Base-by-base conservation (phyloP, 2,888 invertebrate genomes). In the Zele albiditarsus region DNA sequence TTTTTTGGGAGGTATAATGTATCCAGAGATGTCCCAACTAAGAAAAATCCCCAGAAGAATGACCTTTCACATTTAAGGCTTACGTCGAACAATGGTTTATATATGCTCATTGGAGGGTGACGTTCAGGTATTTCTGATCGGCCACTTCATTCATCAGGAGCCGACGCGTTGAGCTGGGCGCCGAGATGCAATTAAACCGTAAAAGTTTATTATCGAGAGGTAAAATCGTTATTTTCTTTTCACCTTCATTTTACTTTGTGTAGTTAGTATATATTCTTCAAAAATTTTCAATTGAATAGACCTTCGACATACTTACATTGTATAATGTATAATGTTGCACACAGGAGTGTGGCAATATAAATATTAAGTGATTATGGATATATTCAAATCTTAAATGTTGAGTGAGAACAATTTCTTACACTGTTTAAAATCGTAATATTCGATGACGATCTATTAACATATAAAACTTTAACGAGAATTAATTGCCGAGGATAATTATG, bases 401-500 rank as follows among this genome's bases (percentile, higher is more conserved):
- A 12, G 10, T 12, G 38, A 38, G 12, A 12, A 6, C 0, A 38
- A 12, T 0, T 38, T 12, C 12, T 38, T 46, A 46, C 1, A 5
- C 5, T 53, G 53, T 53, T 20, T 20, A 2, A 53, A 53, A 20
- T 53, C 2, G 23, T 53, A 6, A 23, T 53, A 6, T 23, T 53
- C 53, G 20, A 53, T 53, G 28, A 20, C 78, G 78, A 74, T 72
- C 77, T 77, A 82, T 82, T 82, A 82, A 80, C 80, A 82, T 82
- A 82, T 81, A 80, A 82, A 78, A 82, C 76, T 74, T 75, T 80
- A 82, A 82, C 81, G 80, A 81, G 79, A 79, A 70, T 76, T 75
- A 66, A 53, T 53, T 53, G 20, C 53, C 53, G 20, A 20, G 20
- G 23, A 53, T 53, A 53, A 53, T 53, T 53, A 53, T 53, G 53